A percentile compares a stretch with the other conserved stretches of the same genome.
phyloP scores from a whole-genome alignment of 92 coral and sea anemone genomes.

The Muricea muricata region DNA sequence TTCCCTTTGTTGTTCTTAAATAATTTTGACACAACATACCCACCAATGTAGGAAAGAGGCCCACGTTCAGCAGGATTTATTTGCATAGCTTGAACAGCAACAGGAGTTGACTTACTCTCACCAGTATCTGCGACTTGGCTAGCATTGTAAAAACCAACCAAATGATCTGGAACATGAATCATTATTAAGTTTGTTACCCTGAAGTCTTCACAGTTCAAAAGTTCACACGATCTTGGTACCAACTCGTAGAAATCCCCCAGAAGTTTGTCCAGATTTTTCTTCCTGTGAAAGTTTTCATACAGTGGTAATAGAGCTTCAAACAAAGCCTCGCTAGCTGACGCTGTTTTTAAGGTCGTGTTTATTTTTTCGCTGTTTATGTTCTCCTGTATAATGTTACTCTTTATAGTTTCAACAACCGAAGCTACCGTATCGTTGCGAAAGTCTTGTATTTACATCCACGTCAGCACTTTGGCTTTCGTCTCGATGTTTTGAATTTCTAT shows the following conservation, averaged over 20 bases:
- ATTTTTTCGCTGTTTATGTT: neutral
- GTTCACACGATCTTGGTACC: neutral
- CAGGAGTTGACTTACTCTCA: neutral
- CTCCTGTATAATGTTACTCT: neutral
- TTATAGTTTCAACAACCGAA: neutral
- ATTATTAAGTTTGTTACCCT: neutral
- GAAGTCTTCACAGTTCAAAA: neutral
- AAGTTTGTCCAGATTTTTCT: neutral
- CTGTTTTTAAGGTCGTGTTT: neutral
- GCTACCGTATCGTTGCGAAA: neutral
- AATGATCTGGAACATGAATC: too few relatives aligned
- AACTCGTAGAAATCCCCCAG: neutral
- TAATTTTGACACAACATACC: too few relatives aligned
- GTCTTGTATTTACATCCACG: neutral
- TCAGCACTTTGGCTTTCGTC: neutral
- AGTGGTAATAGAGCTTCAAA: neutral
- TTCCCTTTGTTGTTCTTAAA: too few relatives aligned
- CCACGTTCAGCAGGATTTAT: too few relatives aligned
- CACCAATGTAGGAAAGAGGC: too few relatives aligned
- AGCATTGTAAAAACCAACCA: too few relatives aligned
- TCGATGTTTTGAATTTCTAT: slow-evolving; percentile 18
- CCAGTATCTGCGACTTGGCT: neutral
- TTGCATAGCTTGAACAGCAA: neutral
- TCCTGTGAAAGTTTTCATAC: neutral
- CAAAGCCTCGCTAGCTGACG: too few relatives aligned